Base-by-base conservation (phyloP, 2,113 vertebrate genomes). In the Tricholaema leucomelas region DNA sequence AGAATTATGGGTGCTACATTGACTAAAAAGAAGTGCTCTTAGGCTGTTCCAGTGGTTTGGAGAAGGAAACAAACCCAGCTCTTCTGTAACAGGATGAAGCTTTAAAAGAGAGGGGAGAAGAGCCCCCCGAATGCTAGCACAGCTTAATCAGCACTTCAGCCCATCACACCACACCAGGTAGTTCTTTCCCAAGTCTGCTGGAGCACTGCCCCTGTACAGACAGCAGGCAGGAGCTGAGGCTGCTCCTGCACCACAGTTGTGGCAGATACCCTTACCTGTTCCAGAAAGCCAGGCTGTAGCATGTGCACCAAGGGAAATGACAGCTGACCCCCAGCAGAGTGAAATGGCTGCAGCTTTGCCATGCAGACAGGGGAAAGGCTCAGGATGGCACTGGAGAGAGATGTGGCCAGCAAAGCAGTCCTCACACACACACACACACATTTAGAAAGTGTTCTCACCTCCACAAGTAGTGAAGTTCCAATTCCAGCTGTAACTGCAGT, bases 21-120 rank as follows among this genome's bases (percentile, higher is more conserved):
- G 66, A 89, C 91, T 80, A 25, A 25, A 50, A 88, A n/a, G n/a
- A 67, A 90, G 92, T 74, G 85, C 77, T 88, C 87, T 69, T 73
- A 79, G 31, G 46, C 83, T 50, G 77, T 46, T 87, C 65, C 73
- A 38, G 33, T 4, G 16, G 74, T 72, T 87, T 66, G 79, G 83
- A 8, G 33, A 24, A 17, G 38, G 4, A 40, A 27, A 44, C 28
- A 8, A 71, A 46, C 38, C 23, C 23, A 50, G 38, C 58, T 78
- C 71, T 67, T 89, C 93, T 88, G 42, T 74, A 87, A 50, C 38
- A 80, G 70, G 85, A 81, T 12, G 60, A 63, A 91, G 88, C 65
- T 87, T 92, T 80, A 54, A 73, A 13, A 69, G 56, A 54, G 54
- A 64, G 46, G 56, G 8, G 17, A 85, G 36, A 78, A 56, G 38